Percentiles rank a stretch among this genome's conserved stretches.
These are phyloP conservation scores for Acanthiza pusilla DNA, from an alignment of 2,797 vertebrate species.

Conservation along the genomic window DNA sequence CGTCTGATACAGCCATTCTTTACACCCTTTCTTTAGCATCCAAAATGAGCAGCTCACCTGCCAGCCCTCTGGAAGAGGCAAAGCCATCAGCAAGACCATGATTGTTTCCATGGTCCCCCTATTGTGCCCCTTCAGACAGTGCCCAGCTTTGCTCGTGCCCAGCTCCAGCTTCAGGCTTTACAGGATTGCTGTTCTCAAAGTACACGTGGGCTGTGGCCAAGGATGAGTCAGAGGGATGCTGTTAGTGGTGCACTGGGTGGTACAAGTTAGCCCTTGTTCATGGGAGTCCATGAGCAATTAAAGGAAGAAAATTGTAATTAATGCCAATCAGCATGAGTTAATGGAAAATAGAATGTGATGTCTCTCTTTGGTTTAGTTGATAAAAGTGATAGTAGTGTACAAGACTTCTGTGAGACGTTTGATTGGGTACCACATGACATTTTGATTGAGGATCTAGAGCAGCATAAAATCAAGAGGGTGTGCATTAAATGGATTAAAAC, in stretches of 20 bases:
- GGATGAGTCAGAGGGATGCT: neutral
- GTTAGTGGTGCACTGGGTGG: neutral
- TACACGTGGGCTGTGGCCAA: neutral
- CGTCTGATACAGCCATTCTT: neutral
- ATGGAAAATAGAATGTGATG: constrained; percentile 41
- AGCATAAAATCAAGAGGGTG: constrained; percentile 54
- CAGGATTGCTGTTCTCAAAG: neutral
- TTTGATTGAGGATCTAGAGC: constrained; percentile 61
- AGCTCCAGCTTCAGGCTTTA: neutral
- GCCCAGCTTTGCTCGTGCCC: neutral
- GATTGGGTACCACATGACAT: constrained; percentile 43
- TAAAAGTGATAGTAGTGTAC: constrained; percentile 28
- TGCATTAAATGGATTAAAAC: constrained; percentile 58
- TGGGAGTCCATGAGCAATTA: constrained; percentile 16
- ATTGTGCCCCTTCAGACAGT: neutral
- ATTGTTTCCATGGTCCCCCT: neutral
- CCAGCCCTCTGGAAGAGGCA: neutral
- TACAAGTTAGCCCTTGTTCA: neutral
- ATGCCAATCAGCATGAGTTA: constrained; percentile 35
- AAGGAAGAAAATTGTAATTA: constrained; percentile 39
- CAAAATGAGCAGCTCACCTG: neutral
- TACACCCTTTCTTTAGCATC: neutral
- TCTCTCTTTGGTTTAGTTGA: constrained; percentile 26
- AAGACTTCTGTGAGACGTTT: constrained; percentile 16
- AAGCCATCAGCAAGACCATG: neutral